Percentiles rank a stretch among this genome's conserved stretches.
These are phyloP conservation scores for Bothrops jararaca DNA, from an alignment of 2,113 vertebrate genomes.

Conservation along the genomic window DNA sequence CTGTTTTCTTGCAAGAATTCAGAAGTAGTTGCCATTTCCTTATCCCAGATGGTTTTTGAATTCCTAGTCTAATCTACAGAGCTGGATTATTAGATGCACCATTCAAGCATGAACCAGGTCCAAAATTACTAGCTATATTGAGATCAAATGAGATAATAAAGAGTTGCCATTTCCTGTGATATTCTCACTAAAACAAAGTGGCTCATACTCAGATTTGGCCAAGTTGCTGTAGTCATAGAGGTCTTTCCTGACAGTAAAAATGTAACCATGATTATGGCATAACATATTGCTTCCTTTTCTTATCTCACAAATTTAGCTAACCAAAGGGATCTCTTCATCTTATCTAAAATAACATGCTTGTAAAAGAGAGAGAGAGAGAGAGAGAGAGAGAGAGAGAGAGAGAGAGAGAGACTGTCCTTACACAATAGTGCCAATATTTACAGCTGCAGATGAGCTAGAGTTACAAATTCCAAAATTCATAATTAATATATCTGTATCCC, in stretches of 20 bases:
- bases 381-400: not conserved
- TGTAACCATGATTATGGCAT: not conserved
- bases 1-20: not conserved
- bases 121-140: not conserved
- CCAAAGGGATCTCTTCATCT: not conserved
- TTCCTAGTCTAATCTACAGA: not conserved
- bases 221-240: not conserved
- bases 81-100: not conserved
- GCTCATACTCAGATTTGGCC: not conserved
- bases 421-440: not conserved
- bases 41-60: not conserved
- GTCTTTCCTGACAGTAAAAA: not conserved
- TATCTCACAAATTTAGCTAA: not conserved
- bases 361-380: not conserved
- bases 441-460: not conserved
- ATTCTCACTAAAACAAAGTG: not conserved
- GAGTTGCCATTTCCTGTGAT: not conserved
- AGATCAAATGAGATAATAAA: not conserved
- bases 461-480: not conserved
- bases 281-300: not conserved
- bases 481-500: not conserved
- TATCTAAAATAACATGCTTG: not conserved
- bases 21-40: not conserved
- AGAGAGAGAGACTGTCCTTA: not conserved
- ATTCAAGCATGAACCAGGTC: not conserved